Evolutionary conservation across 2,113 vertebrate genomes (phyloP), one percentile per base, ranked within the genome.

Genomic region (Brachyistius frenatus): DNA sequence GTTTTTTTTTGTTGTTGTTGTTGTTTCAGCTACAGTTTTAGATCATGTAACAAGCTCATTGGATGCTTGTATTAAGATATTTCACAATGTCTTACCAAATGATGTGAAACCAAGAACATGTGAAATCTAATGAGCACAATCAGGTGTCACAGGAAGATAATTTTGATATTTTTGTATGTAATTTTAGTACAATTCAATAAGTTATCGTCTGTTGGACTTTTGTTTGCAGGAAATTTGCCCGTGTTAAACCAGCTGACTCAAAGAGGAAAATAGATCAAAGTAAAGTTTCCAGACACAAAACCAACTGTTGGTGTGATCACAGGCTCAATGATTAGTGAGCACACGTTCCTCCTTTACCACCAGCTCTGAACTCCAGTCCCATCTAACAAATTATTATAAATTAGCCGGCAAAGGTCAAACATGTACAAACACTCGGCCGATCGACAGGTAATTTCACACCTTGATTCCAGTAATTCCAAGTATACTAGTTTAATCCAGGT

Each of bases 361-460:
- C 10, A 60, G 33, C 63, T 60, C 62, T 31, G 7, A 55, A 33
- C 52, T 66, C 35, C 37, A 30, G 44, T 49, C n/a, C 46, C 32
- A 58, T 65, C n/a, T 10, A 23, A 53, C 50, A 33, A 15, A 50
- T 16, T 16, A 46, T 23, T 62, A 30, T 37, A 11, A 54, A 36
- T 72, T 30, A 53, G 3, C 52, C 30, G 49, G 35, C 32, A 49
- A 60, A 58, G 39, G 10, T 41, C 56, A 52, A 61, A 67, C 35
- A 30, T 66, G 30, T 66, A 62, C 33, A 41, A 67, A 67, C 57
- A 60, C 35, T 67, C 30, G 33, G 56, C 63, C 62, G 55, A 73
- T 73, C 9, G 61, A 30, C 16, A 67, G 77, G 81, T 67, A 44
- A 50, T 84, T 84, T 78, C 44, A 32, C 52, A 47, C 33, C 9